Percentiles rank a stretch among this genome's conserved stretches.
phyloP scores from a whole-genome alignment of 64 coral and sea anemone species.

The Stylophora pistillata region DNA sequence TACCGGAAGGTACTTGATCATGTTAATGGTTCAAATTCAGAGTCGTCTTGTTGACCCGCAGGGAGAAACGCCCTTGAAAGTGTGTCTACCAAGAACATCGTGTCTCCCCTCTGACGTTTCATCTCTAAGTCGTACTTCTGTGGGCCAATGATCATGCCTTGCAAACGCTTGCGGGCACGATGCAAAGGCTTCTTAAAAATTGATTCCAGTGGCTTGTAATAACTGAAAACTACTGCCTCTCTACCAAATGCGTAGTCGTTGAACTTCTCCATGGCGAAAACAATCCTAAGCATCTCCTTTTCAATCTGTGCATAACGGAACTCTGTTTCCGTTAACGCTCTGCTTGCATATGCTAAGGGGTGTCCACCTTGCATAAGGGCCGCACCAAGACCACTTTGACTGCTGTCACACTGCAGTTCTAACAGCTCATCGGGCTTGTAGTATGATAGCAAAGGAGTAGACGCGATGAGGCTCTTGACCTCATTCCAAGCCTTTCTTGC shows the following conservation, averaged over 20 bases:
- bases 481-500: constrained; percentile 15
- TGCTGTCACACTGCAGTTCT: background rate
- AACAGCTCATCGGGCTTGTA: background rate
- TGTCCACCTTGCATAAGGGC: background rate
- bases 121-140: too few species aligned
- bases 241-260: background rate
- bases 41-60: background rate
- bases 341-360: background rate
- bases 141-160: too few species aligned
- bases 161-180: too few species aligned
- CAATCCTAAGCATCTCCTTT: background rate
- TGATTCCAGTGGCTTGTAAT: background rate
- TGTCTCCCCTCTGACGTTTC: background rate
- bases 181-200: background rate
- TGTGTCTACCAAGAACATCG: background rate
- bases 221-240: background rate
- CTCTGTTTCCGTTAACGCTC: background rate
- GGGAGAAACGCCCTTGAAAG: background rate
- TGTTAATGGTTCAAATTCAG: background rate
- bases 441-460: background rate
- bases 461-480: background rate
- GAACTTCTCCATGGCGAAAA: background rate
- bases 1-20: too few species aligned
- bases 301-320: background rate
- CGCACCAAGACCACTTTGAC: background rate